Evolutionary conservation across 2,888 invertebrate genomes (phyloP).

Genomic region (Diaphora mendica): DNA sequence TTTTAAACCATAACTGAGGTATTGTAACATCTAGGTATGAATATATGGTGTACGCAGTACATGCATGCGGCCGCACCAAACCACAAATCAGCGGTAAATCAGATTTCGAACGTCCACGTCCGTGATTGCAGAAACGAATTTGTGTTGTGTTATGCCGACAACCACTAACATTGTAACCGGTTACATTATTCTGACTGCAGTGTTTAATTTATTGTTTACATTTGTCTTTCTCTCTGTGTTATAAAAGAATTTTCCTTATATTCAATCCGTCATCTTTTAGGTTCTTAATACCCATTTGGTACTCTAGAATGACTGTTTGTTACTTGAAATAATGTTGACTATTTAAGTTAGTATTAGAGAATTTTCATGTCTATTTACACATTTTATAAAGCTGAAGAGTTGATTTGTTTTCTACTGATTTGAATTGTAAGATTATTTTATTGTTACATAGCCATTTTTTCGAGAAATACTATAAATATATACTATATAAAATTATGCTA

Average conservation of each 20-base stretch:
- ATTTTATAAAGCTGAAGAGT: no score
- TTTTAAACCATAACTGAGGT: constrained; percentile 38
- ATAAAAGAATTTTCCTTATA: background rate
- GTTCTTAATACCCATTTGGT: background rate
- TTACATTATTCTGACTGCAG: constrained; percentile 50
- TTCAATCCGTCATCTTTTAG: background rate
- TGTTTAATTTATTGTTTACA: constrained; percentile 38
- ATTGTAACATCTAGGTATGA: constrained; percentile 20
- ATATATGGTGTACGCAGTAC: constrained; percentile 31
- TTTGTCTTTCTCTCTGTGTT: background rate
- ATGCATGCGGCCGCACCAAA: constrained; percentile 55
- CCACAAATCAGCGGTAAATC: constrained; percentile 84
- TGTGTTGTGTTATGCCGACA: constrained; percentile 63
- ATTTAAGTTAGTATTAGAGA: background rate
- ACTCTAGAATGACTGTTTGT: no score
- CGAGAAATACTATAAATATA: no score
- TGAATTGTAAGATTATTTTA: no score
- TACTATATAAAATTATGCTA: no score
- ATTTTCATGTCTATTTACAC: no score
- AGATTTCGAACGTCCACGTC: constrained; percentile 76
- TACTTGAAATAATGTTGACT: no score
- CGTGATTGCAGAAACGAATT: constrained; percentile 80
- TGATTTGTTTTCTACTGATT: no score
- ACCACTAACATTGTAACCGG: constrained; percentile 67
- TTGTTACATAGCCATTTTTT: no score